These are phyloP conservation scores for Actenoides hombroni DNA, from an alignment of 2,113 vertebrate species.

Conservation along the genomic window DNA sequence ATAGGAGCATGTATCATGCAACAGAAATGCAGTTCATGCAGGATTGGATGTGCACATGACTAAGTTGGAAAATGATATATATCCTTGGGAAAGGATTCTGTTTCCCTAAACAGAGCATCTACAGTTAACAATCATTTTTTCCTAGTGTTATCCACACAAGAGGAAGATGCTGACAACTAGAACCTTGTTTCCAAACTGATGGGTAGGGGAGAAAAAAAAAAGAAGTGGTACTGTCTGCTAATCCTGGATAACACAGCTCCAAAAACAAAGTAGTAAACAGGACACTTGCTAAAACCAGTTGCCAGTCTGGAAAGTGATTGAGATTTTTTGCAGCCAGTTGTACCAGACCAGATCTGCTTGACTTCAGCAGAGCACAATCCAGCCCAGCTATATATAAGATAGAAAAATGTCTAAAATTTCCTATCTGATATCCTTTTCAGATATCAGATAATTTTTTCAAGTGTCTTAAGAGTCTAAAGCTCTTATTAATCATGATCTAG, in stretches of 20 bases:
- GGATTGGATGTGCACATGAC: slow-evolving; percentile 50
- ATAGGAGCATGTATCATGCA: slow-evolving; percentile 53
- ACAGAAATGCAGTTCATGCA: slow-evolving; percentile 64
- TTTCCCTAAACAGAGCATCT: slow-evolving; percentile 52
- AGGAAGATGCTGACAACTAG: not conserved
- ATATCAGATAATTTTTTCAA: not conserved
- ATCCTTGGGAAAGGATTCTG: slow-evolving; percentile 40
- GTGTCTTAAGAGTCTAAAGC: not conserved
- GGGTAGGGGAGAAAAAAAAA: not conserved
- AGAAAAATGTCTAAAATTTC: not conserved
- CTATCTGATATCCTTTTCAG: not conserved
- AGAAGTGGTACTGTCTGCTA: not conserved
- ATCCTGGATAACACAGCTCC: not conserved
- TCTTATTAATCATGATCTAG: not conserved
- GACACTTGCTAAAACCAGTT: not conserved
- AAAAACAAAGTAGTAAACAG: not conserved
- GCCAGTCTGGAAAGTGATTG: not conserved
- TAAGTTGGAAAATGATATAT: slow-evolving; percentile 46
- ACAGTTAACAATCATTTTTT: slow-evolving; percentile 42
- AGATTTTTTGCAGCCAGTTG: not conserved
- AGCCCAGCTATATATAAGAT: not conserved
- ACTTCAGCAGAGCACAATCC: not conserved
- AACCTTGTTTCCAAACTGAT: slow-evolving; percentile 19
- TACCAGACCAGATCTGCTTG: not conserved
- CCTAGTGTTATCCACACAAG: slow-evolving; percentile 32